Conservation (phyloP, 92 coral and sea anemone species). For the Phenganax marumi region DNA sequence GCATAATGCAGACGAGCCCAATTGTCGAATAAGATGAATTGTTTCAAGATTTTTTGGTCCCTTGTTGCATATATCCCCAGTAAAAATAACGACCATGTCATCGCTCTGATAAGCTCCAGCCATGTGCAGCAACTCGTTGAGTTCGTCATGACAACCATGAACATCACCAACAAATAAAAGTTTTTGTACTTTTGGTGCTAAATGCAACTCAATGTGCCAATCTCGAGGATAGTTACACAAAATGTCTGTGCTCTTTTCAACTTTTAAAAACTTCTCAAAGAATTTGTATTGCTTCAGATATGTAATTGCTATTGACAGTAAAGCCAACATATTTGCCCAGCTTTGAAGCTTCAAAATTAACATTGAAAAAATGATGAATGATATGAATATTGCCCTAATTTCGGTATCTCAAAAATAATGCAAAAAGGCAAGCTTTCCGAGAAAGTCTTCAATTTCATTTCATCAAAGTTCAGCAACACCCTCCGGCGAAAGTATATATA, state of each 20-base stretch:
- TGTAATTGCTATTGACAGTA: background rate
- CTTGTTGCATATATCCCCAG: slow-evolving; percentile 69
- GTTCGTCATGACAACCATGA: slow-evolving; percentile 70
- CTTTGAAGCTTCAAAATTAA: background rate
- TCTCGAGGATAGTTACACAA: background rate
- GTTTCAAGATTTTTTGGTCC: slow-evolving; percentile 71
- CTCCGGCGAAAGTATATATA: too few relatives aligned
- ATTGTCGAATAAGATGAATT: slow-evolving; percentile 55
- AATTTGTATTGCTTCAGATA: slow-evolving; percentile 7
- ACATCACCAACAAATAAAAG: slow-evolving; percentile 69
- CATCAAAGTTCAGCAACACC: too few relatives aligned
- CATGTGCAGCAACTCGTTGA: slow-evolving; percentile 52
- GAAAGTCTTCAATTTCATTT: too few relatives aligned
- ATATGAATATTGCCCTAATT: background rate
- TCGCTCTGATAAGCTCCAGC: slow-evolving; percentile 27
- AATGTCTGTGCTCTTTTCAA: background rate
- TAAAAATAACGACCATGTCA: slow-evolving; percentile 56
- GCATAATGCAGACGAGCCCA: slow-evolving; percentile 55
- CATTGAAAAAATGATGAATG: background rate
- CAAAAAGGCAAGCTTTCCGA: background rate
- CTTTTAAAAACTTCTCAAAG: background rate
- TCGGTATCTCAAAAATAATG: background rate
- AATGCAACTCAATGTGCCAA: background rate
- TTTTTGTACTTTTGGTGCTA: slow-evolving; percentile 9
- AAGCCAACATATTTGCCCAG: slow-evolving; percentile 12